Conservation (phyloP, 2,888 invertebrate species). For the Tetanocera ferruginea region DNA sequence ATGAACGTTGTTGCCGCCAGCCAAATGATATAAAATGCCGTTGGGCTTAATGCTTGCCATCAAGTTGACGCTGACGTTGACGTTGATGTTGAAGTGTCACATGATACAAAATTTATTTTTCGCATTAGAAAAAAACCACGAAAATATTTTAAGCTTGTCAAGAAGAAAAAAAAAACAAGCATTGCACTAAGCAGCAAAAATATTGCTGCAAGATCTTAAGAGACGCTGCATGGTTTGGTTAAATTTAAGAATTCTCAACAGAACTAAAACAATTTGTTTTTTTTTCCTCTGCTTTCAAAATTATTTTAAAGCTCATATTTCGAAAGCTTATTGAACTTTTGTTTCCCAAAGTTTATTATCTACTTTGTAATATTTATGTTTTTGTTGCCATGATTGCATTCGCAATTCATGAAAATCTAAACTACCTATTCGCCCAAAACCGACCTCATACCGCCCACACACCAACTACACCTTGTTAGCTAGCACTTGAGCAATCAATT, state of each 20-base stretch:
- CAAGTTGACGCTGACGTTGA: background rate
- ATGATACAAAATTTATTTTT: constrained; percentile 2
- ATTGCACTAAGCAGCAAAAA: too few relatives aligned
- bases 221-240: too few relatives aligned
- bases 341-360: background rate
- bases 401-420: background rate
- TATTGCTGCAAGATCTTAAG: too few relatives aligned
- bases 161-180: background rate
- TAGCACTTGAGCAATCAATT: constrained; percentile 10
- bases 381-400: background rate
- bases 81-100: constrained; percentile 25
- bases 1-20: constrained; percentile 2
- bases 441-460: background rate
- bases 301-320: too few relatives aligned
- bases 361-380: background rate
- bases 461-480: background rate
- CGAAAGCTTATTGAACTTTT: background rate
- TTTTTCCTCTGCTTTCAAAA: too few relatives aligned
- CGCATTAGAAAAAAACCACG: constrained; percentile 7
- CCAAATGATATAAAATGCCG: constrained; percentile 1
- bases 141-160: background rate
- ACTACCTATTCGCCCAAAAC: background rate
- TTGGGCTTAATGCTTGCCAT: constrained; percentile 8
- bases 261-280: background rate
- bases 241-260: background rate